phyloP scores from a whole-genome alignment of 2,888 invertebrate species.

The Dione juno region DNA sequence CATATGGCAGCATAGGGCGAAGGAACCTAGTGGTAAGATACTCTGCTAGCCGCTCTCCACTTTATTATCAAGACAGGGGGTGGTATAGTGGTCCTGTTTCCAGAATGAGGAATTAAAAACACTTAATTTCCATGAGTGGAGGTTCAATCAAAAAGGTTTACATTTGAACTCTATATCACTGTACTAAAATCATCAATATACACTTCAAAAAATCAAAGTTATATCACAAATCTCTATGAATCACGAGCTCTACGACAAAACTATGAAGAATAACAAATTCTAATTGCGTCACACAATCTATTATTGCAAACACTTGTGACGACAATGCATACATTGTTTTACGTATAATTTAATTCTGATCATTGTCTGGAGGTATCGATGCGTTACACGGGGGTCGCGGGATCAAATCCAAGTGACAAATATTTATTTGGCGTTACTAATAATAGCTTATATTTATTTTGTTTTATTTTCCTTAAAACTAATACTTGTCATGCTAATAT shows the following conservation, averaged over 20 bases:
- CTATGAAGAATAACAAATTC: neutral
- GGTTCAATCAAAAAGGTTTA: too few species aligned
- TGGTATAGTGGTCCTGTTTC: too few species aligned
- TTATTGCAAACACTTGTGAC: conserved; percentile 6
- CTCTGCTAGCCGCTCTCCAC: too few species aligned
- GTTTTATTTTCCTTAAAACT: conserved; percentile 2
- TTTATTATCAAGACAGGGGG: too few species aligned
- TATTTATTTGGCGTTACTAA: neutral
- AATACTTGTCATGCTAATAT: neutral
- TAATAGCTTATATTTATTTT: conserved; percentile 5
- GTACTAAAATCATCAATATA: too few species aligned
- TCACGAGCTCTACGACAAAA: neutral
- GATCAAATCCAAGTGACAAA: neutral
- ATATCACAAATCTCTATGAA: neutral
- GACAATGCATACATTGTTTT: conserved; percentile 1
- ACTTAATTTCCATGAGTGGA: too few species aligned
- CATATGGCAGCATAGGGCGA: too few species aligned
- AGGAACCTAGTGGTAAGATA: too few species aligned
- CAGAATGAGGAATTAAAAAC: too few species aligned
- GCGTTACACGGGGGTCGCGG: neutral
- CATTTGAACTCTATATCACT: too few species aligned
- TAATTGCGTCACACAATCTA: conserved; percentile 2
- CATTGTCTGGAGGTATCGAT: neutral
- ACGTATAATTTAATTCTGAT: conserved; percentile 3
- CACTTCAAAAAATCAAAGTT: too few species aligned